Evolutionary conservation across 2,888 invertebrate genomes (phyloP).

Genomic region (Brenthis ino): DNA sequence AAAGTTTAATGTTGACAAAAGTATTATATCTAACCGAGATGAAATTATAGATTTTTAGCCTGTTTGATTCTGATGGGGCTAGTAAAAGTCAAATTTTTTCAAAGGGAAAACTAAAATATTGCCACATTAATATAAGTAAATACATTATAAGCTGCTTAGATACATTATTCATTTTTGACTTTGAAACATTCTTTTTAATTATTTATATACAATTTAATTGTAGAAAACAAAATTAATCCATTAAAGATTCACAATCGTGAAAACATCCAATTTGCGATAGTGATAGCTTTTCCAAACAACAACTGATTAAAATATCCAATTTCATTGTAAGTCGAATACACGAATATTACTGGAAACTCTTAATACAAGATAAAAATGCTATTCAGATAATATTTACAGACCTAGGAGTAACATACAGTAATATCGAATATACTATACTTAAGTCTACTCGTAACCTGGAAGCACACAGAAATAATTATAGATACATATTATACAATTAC

Average conservation of each 20-base stretch:
- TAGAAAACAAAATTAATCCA: background rate
- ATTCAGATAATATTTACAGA: conserved; percentile 71
- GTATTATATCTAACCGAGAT: too few species aligned
- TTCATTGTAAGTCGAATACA: conserved; percentile 12
- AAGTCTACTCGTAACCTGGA: conserved; percentile 72
- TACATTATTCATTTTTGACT: too few species aligned
- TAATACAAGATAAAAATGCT: conserved; percentile 74
- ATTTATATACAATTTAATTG: conserved; percentile 1
- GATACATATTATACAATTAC: conserved; percentile 49
- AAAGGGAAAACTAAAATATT: too few species aligned
- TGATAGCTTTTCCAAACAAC: background rate
- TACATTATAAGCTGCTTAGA: too few species aligned
- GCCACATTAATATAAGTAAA: too few species aligned
- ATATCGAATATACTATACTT: conserved; percentile 46
- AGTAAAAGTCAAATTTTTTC: too few species aligned
- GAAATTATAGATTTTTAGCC: too few species aligned
- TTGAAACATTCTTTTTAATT: background rate
- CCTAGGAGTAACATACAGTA: conserved; percentile 44
- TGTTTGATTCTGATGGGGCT: too few species aligned
- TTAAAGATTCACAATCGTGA: background rate
- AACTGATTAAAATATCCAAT: background rate
- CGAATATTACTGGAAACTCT: conserved; percentile 34
- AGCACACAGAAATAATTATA: conserved; percentile 73
- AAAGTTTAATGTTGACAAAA: too few species aligned
- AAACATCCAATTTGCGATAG: conserved; percentile 1